Evolutionary conservation across 2,888 invertebrate genomes (phyloP).

Genomic region (Thymelicus acteon): DNA sequence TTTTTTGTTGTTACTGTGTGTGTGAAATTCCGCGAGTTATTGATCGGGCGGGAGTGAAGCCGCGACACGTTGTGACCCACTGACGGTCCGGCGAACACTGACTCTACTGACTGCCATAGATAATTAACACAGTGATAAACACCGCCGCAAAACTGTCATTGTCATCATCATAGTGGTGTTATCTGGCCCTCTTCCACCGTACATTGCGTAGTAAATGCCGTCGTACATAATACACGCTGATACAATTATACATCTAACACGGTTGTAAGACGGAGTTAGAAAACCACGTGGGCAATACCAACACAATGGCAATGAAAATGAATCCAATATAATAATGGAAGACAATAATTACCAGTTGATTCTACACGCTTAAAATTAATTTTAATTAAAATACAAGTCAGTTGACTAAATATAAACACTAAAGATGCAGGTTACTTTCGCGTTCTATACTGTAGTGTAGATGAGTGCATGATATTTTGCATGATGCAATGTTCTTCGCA

Average conservation of each 20-base stretch:
- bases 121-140: neutral
- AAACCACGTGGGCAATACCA: conserved; percentile 2
- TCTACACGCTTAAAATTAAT: neutral
- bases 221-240: conserved; percentile 12
- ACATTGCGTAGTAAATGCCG: conserved; percentile 36
- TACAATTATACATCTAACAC: neutral
- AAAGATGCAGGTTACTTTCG: neutral
- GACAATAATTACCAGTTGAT: neutral
- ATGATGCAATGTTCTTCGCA: conserved; percentile 31
- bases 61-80: conserved; percentile 58
- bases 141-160: conserved; percentile 2
- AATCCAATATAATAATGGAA: neutral
- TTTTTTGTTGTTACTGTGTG: neutral
- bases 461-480: neutral
- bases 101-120: conserved; percentile 39
- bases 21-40: conserved; percentile 40
- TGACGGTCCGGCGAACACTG: conserved; percentile 70
- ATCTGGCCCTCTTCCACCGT: conserved; percentile 32
- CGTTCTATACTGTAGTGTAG: neutral
- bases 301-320: conserved; percentile 8
- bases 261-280: neutral
- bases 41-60: conserved; percentile 60
- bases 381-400: neutral
- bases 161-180: conserved; percentile 20
- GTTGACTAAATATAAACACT: conserved; percentile 3